Base-by-base conservation (phyloP, 30 jellyfish, hydroid and myxozoan genomes). In the Calvadosia cruxmelitensis region DNA sequence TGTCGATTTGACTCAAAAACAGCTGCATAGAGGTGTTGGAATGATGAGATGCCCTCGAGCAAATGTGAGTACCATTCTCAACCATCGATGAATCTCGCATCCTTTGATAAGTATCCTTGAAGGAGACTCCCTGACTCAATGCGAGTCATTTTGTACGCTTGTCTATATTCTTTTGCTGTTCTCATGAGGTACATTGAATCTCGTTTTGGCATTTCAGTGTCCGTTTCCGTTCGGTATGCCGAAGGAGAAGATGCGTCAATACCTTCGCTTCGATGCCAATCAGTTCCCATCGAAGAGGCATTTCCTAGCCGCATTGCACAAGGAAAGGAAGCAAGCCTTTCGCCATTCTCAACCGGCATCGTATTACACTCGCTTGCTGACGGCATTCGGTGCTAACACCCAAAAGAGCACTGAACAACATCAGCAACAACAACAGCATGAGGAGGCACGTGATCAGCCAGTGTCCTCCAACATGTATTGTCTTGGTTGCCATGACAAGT, bases 201-300 rank as follows among this genome's bases (percentile, higher is more conserved):
- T n/a, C n/a, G n/a, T n/a, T n/a, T n/a, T n/a, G n/a, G n/a, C n/a
- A n/a, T 42, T 42, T 10, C 57, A 42, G 57, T 42, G 57, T 42
- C 57, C 57, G 57, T 42, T 42, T 42, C 57, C 57, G 10, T 42
- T 42, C 20, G 57, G 57, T 42, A 42, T 42, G 57, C 57, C 57
- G 10, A 42, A 42, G 20, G 57, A 42, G 20, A 5, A 20, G 15
- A 42, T 42, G 10, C 10, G 20, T 5, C 10, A 20, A 42, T 42
- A 42, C 57, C 20, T 42, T 10, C 10, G 20, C 10, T 42, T 42
- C 57, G 57, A 42, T 42, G 57, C 57, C 10, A 20, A 5, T 10
- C 20, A 20, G 15, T 42, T 42, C 20, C 57, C 57, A 5, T 10
- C 57, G 20, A 42, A 42, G 57, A 42, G 57, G 20, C 15, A 42